Evolutionary conservation across 2,888 invertebrate genomes (phyloP).

Genomic region (Heliconius aoede): DNA sequence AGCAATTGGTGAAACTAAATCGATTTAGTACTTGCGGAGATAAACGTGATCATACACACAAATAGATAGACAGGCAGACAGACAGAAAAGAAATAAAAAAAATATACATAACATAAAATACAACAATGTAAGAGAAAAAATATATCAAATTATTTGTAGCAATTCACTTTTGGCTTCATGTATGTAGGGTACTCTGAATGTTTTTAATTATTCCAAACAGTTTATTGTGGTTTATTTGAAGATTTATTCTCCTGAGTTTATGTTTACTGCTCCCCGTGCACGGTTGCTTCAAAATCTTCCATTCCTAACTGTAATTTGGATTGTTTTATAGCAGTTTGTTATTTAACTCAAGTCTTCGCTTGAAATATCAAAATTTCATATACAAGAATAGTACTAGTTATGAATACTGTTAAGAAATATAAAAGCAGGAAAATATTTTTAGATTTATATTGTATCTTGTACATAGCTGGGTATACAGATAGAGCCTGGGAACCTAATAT

Average conservation of each 20-base stretch:
- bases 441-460: background rate
- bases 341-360: slow-evolving; percentile 4
- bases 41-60: too few species aligned
- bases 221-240: slow-evolving; percentile 24
- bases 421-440: background rate
- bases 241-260: slow-evolving; percentile 16
- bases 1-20: too few species aligned
- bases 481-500: background rate
- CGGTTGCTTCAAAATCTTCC: background rate
- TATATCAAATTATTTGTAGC: background rate
- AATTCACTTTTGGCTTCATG: slow-evolving; percentile 22
- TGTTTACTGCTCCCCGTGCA: background rate
- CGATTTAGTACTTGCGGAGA: too few species aligned
- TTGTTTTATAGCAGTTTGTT: background rate
- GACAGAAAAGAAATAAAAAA: too few species aligned
- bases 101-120: too few species aligned
- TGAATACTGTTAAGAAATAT: background rate
- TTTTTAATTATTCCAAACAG: slow-evolving; percentile 36
- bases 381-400: background rate
- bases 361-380: slow-evolving; percentile 8
- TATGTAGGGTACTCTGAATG: slow-evolving; percentile 6
- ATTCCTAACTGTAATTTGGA: slow-evolving; percentile 4
- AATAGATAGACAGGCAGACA: too few species aligned
- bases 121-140: background rate
- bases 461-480: background rate